A percentile compares a stretch with the other conserved stretches of the same genome.
phyloP scores from a whole-genome alignment of 2,888 invertebrate genomes.

The Xanthia icteritia region DNA sequence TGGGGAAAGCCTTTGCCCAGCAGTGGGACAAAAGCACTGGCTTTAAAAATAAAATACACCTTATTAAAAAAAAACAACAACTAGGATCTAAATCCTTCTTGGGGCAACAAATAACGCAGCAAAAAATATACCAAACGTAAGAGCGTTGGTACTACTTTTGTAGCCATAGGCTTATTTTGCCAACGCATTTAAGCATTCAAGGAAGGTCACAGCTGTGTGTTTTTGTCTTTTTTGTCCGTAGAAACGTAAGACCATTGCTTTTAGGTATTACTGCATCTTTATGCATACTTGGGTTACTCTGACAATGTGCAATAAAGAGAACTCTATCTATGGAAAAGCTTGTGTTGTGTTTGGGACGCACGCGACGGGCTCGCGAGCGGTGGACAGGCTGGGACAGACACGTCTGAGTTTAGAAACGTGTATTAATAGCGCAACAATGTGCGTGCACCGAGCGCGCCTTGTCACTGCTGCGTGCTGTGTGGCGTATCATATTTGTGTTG shows the following conservation, averaged over 20 bases:
- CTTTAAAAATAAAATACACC: too few relatives aligned
- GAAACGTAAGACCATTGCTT: too few relatives aligned
- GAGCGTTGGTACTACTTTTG: not conserved
- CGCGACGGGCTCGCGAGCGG: constrained; percentile 14
- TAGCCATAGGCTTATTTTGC: not conserved
- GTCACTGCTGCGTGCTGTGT: constrained; percentile 54
- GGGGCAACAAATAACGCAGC: too few relatives aligned
- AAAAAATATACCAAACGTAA: not conserved
- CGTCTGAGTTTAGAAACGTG: constrained; percentile 62
- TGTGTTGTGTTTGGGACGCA: constrained; percentile 16
- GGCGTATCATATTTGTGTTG: constrained; percentile 58
- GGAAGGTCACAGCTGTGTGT: too few relatives aligned
- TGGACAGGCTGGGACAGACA: constrained; percentile 52
- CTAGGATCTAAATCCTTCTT: not conserved
- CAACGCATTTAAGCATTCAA: not conserved
- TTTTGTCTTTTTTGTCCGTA: not conserved
- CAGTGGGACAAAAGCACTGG: too few relatives aligned
- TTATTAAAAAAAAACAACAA: not conserved
- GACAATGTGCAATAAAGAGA: not conserved
- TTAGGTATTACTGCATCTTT: not conserved
- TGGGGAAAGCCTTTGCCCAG: not conserved
- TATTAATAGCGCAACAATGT: constrained; percentile 73
- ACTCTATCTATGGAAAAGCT: not conserved
- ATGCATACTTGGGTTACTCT: not conserved
- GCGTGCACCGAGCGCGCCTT: constrained; percentile 62